Evolutionary conservation across 2,888 invertebrate genomes (phyloP).

Genomic region (Drosophila vallismaia): DNA sequence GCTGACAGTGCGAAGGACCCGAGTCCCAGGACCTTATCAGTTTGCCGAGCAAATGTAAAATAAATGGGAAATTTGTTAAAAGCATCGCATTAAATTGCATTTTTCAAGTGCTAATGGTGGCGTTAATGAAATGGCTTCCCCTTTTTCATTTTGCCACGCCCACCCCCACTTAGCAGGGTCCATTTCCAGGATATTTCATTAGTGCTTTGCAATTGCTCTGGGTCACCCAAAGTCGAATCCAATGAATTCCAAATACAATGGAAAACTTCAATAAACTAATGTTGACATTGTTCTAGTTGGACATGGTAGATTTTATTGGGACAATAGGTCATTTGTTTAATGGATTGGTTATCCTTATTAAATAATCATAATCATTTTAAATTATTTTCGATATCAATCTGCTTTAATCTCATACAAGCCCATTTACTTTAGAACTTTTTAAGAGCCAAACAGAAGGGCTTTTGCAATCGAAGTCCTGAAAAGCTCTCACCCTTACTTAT

Average conservation of each 20-base stretch:
- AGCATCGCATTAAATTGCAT: constrained; percentile 66
- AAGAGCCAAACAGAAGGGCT: neutral
- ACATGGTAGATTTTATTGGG: too few species aligned
- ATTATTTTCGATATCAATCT: too few species aligned
- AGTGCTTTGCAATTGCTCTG: constrained; percentile 57
- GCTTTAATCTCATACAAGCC: neutral
- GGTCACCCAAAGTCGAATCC: constrained; percentile 15
- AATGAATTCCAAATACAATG: constrained; percentile 20
- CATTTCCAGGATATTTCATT: constrained; percentile 46
- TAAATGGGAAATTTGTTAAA: constrained; percentile 72
- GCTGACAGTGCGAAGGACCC: constrained; percentile 38
- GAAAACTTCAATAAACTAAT: constrained; percentile 21
- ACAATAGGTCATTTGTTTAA: neutral
- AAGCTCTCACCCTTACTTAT: constrained; percentile 13
- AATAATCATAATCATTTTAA: too few species aligned
- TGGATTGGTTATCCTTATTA: neutral
- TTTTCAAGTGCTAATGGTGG: constrained; percentile 71
- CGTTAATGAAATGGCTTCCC: constrained; percentile 70
- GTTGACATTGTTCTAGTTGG: constrained; percentile 5
- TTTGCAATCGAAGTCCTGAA: neutral
- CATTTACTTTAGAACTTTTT: neutral
- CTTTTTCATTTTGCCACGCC: constrained; percentile 24
- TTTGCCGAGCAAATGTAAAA: constrained; percentile 71
- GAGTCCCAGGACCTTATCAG: constrained; percentile 57
- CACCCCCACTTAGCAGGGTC: constrained; percentile 9